Conservation (phyloP, 2,113 vertebrate genomes). For the Cervus canadensis region DNA sequence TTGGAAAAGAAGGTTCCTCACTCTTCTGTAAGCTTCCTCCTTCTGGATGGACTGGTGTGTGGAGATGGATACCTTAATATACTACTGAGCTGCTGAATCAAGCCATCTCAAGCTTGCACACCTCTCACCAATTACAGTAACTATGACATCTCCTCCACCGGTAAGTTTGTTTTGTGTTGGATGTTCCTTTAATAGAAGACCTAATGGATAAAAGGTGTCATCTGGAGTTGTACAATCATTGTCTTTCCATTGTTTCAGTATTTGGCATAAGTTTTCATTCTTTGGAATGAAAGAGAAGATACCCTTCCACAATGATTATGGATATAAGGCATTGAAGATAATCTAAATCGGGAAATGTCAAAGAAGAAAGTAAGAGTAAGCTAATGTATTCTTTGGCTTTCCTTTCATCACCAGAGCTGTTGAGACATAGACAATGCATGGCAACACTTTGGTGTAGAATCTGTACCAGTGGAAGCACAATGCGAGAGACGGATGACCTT, state of each 20-base stretch:
- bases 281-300: conserved; percentile 16
- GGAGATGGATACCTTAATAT: background rate
- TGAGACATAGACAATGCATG: background rate
- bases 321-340: background rate
- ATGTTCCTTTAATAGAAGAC: background rate
- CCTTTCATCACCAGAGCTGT: background rate
- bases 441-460: background rate
- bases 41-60: background rate
- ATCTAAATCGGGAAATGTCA: background rate
- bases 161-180: background rate
- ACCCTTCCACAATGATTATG: background rate
- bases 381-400: background rate
- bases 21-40: background rate
- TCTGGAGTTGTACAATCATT: background rate
- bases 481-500: background rate
- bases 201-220: background rate
- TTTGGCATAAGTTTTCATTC: background rate
- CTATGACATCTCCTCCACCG: background rate
- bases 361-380: background rate
- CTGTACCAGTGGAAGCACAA: background rate
- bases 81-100: background rate
- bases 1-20: background rate
- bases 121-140: background rate
- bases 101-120: background rate
- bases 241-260: background rate